Conservation (phyloP, 2,888 invertebrate genomes). For the Diplazon laetatorius region DNA sequence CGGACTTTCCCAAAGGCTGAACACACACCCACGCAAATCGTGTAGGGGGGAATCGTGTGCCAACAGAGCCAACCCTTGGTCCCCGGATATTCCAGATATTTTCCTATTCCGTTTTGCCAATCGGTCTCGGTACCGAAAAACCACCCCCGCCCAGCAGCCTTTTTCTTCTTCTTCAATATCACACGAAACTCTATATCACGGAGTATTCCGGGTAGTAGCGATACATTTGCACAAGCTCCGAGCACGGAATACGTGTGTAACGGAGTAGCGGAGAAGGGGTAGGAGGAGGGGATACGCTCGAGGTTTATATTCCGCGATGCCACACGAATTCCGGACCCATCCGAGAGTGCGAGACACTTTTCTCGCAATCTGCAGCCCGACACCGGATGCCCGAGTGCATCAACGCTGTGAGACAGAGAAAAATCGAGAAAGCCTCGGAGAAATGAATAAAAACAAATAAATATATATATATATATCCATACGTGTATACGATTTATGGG, state of each 20-base stretch:
- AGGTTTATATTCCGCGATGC: constrained; percentile 50
- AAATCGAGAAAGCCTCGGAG: no score
- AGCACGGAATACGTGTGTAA: constrained; percentile 8
- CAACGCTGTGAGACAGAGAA: constrained; percentile 18
- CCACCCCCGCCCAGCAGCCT: no score
- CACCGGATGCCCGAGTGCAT: constrained; percentile 54
- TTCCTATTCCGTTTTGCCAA: constrained; percentile 41
- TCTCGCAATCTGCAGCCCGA: constrained; percentile 66
- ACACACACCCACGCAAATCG: constrained; percentile 3
- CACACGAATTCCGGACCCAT: constrained; percentile 20
- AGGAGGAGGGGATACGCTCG: constrained; percentile 17
- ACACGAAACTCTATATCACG: no score
- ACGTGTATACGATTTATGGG: no score
- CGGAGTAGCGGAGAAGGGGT: constrained; percentile 7
- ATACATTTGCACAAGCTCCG: no score
- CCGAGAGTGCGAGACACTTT: constrained; percentile 62
- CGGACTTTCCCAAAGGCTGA: no score
- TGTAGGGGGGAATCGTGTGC: constrained; percentile 31
- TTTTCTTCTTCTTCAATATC: no score
- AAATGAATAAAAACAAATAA: no score
- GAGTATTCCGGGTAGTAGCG: no score
- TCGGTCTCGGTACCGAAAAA: no score
- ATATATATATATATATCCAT: no score
- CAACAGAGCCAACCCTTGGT: constrained; percentile 14
- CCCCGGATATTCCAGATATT: constrained; percentile 58